Evolutionary conservation across 2,113 vertebrate species (phyloP), one percentile per base, ranked within the genome.

Genomic region (Hemibagrus wyckioides): DNA sequence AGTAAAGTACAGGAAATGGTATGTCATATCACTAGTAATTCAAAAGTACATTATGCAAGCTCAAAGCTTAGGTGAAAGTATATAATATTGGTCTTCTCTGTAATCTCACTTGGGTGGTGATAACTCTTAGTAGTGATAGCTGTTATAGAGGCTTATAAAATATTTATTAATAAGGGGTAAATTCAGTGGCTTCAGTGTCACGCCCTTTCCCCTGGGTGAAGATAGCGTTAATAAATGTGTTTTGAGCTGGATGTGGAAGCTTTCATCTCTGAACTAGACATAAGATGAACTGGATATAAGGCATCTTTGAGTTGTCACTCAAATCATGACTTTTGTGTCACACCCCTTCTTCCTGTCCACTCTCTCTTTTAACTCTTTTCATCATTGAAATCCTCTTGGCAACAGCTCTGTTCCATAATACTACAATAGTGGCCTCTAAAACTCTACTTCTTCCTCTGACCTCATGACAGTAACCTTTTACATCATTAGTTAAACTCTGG

Each of bases 351-450:
- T 63, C 48, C 23, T 56, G 8, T 61, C 59, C 30, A 39, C 54
- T 83, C 1, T 56, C 36, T 77, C 41, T 57, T 79, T 30, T 82
- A 8, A 17, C 25, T 17, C 59, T 81, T 69, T 82, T 82, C 28
- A 86, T 80, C 76, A 67, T 25, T 80, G 13, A 23, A 67, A 6
- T 82, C 81, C 77, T 82, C 85, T 81, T 21, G 50, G 57, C 84
- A 85, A 33, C 41, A 63, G 19, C 36, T 41, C 65, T 48, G 63
- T 52, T 54, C 77, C 56, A 57, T 86, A 67, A 82, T 65, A 82
- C 79, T 33, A 25, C 50, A 59, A 65, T 65, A 65, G 30, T 44
- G 71, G 33, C 79, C 65, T 73, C 79, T 82, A 39, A 44, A 82
- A 13, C 79, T 39, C 56, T 9, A 71, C 65, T 23, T 36, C 77